phyloP scores from a whole-genome alignment of 2,888 invertebrate species.

The Lumbricus terrestris region DNA sequence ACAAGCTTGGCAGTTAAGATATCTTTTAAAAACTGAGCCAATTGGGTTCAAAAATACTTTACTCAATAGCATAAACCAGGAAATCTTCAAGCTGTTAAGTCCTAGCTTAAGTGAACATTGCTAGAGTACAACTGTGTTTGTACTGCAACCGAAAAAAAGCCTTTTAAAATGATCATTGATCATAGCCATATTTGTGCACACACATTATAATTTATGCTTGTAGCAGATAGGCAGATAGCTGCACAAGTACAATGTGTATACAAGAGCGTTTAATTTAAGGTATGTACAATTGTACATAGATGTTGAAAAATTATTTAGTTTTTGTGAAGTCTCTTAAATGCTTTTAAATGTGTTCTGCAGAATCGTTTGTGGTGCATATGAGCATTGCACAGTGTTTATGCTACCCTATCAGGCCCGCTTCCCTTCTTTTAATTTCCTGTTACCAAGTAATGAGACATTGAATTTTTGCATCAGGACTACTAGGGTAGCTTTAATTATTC shows the following conservation, averaged over 20 bases:
- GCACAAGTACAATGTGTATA: too few species aligned
- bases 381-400: not conserved
- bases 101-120: not conserved
- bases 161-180: not conserved
- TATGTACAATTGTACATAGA: not conserved
- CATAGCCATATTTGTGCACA: not conserved
- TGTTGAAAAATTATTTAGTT: not conserved
- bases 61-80: not conserved
- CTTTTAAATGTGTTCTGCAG: not conserved
- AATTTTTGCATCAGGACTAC: not conserved
- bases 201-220: too few species aligned
- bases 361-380: not conserved
- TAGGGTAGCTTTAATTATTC: not conserved
- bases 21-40: not conserved
- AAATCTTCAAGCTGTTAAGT: not conserved
- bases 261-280: not conserved
- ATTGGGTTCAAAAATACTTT: too few species aligned
- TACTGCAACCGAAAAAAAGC: not conserved
- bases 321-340: not conserved
- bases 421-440: not conserved
- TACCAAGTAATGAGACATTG: not conserved
- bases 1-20: not conserved
- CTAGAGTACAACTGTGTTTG: not conserved
- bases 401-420: not conserved
- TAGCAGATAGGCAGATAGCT: not conserved